These are phyloP conservation scores for Cololabis saira DNA, from an alignment of 2,113 vertebrate genomes.

Conservation along the genomic window DNA sequence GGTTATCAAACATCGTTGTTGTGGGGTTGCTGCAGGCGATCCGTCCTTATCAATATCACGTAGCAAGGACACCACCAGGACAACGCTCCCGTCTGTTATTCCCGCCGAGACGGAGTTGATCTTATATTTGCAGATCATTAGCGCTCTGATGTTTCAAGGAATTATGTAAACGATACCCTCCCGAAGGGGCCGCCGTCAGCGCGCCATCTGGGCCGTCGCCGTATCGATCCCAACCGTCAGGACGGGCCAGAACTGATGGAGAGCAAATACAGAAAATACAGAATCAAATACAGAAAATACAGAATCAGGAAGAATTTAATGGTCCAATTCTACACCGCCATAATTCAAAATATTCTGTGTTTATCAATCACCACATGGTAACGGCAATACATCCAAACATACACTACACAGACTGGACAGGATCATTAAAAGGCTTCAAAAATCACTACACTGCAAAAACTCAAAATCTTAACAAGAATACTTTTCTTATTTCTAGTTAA, in stretches of 20 bases:
- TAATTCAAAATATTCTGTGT: too few species aligned
- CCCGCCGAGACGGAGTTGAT: slow-evolving; percentile 55
- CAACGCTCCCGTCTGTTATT: slow-evolving; percentile 50
- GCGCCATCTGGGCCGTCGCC: slow-evolving; percentile 43
- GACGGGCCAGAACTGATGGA: slow-evolving; percentile 5
- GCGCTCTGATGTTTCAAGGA: slow-evolving; percentile 13
- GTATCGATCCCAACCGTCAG: slow-evolving; percentile 22
- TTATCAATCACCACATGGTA: too few species aligned
- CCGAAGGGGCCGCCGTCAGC: slow-evolving; percentile 27
- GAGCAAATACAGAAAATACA: too few species aligned
- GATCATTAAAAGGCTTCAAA: too few species aligned
- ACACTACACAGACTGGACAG: too few species aligned
- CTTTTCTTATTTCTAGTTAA: too few species aligned
- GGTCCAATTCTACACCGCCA: too few species aligned
- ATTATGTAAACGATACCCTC: slow-evolving; percentile 51
- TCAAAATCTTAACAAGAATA: too few species aligned
- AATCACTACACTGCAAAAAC: too few species aligned
- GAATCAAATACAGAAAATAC: too few species aligned
- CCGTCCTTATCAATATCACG: slow-evolving; percentile 30
- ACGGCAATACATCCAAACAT: too few species aligned
- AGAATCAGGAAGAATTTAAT: too few species aligned
- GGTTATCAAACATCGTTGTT: slow-evolving; percentile 30
- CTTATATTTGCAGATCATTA: slow-evolving; percentile 62
- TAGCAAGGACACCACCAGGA: slow-evolving; percentile 18
- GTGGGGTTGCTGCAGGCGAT: slow-evolving; percentile 38